phyloP scores from a whole-genome alignment of 2,797 vertebrate genomes.

The Fistularia tabacaria region DNA sequence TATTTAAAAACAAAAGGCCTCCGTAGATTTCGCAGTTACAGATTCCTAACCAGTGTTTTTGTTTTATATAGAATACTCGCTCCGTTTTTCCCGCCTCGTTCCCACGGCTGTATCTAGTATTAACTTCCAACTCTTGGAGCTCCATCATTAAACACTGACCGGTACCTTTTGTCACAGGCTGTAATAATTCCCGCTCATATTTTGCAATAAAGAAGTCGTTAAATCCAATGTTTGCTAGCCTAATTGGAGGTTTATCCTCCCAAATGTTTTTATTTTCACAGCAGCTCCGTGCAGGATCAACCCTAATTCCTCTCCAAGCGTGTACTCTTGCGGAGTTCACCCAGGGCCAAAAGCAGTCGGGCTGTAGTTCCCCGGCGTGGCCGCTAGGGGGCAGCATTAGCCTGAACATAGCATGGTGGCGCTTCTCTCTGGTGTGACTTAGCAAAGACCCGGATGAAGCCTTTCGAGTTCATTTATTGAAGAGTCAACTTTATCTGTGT shows the following conservation, averaged over 20 bases:
- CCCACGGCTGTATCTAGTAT: constrained; percentile 14
- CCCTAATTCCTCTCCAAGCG: no score
- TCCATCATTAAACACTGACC: constrained; percentile 20
- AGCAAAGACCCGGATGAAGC: background rate
- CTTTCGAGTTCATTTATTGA: background rate
- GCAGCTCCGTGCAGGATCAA: no score
- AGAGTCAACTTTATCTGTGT: no score
- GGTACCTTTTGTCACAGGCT: constrained; percentile 9
- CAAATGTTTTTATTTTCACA: no score
- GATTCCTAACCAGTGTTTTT: background rate
- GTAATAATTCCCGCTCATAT: background rate
- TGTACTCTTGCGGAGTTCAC: no score
- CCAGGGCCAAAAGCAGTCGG: background rate
- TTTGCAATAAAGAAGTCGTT: constrained; percentile 11
- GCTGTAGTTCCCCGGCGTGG: background rate
- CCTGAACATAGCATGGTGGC: constrained; percentile 16
- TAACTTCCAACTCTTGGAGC: background rate
- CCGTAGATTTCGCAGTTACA: background rate
- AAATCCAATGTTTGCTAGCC: background rate
- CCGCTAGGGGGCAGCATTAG: constrained; percentile 60
- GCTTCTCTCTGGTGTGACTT: background rate
- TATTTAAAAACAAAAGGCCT: no score
- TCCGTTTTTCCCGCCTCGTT: background rate
- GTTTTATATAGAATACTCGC: background rate
- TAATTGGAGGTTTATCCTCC: no score